Percentiles rank a stretch among this genome's conserved stretches.
Conservation (phyloP, 2,888 invertebrate species). For the Stenodema calcarata region DNA sequence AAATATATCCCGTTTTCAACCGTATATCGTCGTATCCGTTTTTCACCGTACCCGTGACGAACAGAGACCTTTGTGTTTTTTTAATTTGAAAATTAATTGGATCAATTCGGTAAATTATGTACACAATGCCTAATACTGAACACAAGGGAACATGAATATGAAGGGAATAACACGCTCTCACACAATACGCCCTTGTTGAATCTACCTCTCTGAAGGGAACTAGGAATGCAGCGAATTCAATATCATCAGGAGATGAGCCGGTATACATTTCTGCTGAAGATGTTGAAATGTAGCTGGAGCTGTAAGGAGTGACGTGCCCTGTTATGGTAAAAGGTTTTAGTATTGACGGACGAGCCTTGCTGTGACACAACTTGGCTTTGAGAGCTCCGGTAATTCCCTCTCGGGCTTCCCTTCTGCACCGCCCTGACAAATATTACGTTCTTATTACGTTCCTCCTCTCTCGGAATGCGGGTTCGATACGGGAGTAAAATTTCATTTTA, state of each 20-base stretch:
- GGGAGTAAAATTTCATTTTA: not conserved
- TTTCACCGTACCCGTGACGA: too few relatives aligned
- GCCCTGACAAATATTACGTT: not conserved
- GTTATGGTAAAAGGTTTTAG: not conserved
- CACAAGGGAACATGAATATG: too few relatives aligned
- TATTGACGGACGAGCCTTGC: not conserved
- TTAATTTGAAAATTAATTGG: too few relatives aligned
- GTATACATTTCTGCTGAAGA: not conserved
- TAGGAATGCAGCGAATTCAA: not conserved
- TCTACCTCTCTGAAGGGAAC: not conserved
- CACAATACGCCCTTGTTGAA: too few relatives aligned
- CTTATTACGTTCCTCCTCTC: not conserved
- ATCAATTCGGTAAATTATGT: too few relatives aligned
- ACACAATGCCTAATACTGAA: too few relatives aligned
- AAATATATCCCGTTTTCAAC: too few relatives aligned
- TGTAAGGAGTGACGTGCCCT: not conserved
- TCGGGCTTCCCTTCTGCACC: not conserved
- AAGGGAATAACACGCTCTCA: too few relatives aligned
- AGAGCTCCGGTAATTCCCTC: not conserved
- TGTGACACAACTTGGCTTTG: conserved; percentile 2
- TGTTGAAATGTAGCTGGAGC: not conserved
- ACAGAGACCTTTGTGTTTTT: too few relatives aligned
- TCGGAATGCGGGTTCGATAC: not conserved
- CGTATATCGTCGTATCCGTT: too few relatives aligned
- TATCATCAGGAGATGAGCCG: not conserved